Evolutionary conservation across 2,888 invertebrate species (phyloP), one percentile per base, ranked within the genome.

Genomic region (Phortica okadai): DNA sequence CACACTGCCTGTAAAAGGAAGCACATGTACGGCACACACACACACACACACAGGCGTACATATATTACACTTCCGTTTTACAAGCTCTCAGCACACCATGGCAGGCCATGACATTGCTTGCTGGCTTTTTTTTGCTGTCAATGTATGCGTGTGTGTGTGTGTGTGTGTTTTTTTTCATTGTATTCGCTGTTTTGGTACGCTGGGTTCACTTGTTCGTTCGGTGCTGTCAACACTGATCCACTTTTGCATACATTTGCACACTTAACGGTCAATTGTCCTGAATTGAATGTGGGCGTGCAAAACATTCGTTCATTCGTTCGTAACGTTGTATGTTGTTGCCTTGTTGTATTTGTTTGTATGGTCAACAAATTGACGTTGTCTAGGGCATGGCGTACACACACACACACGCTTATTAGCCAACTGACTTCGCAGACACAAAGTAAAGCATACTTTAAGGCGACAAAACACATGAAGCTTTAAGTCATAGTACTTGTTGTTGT

Each of bases 381-480:
- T 50, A 25, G 50, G 56, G 6, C n/a, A 16, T 16, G 56, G 14
- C 14, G n/a, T n/a, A 21, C 21, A 21, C 21, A 64, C 45, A 16
- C 59, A 33, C 44, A 64, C 45, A 45, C 70, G 82, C 78, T 83
- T 85, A 88, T 86, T 88, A 85, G 83, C 84, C 78, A 80, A 83
- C 41, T 21, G 33, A 33, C 33, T 33, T 1, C 33, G 33, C 33
- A 5, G 2, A 33, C 33, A 33, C 33, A 33, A 33, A 33, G 33
- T 5, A 33, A 33, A 33, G 14, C 54, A 66, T 66, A 74, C 45
- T 62, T 62, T 25, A 62, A 62, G 16, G 62, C 25, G 62, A 62
- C 64, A 45, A 58, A 45, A 72, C 56, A 72, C 21, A 5, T 50
- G 16, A 56, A 6, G 56, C 56, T 56, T 56, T 56, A 56, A 56